phyloP scores from a whole-genome alignment of 2,888 invertebrate genomes.

The Phalangium opilio region DNA sequence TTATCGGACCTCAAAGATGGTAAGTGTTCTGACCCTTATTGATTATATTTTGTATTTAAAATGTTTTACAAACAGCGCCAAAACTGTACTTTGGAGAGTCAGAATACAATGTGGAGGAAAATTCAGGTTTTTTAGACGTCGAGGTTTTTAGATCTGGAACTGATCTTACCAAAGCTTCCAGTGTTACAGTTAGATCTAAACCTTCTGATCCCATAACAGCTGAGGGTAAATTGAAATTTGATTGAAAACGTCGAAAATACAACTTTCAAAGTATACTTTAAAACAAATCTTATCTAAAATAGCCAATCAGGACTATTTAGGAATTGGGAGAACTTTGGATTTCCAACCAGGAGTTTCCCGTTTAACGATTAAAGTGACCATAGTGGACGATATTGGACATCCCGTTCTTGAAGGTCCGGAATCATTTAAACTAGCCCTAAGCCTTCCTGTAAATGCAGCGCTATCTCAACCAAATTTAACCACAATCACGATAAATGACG shows the following conservation, averaged over 20 bases:
- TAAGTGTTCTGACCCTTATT: conserved; percentile 9
- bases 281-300: too few relatives aligned
- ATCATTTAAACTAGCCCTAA: conserved; percentile 28
- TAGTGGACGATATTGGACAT: conserved; percentile 30
- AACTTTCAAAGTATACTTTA: too few relatives aligned
- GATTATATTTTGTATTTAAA: too few relatives aligned
- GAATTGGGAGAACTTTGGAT: conserved; percentile 27
- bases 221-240: conserved; percentile 23
- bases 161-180: conserved; percentile 27
- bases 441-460: conserved; percentile 27
- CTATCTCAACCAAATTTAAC: conserved; percentile 27
- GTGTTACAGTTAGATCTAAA: conserved; percentile 28
- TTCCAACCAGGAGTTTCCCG: conserved; percentile 29
- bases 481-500: conserved; percentile 28
- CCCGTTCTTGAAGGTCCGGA: conserved; percentile 30
- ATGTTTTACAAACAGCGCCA: too few relatives aligned
- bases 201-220: conserved; percentile 24
- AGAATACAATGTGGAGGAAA: conserved; percentile 29
- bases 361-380: conserved; percentile 26
- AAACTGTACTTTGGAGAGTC: conserved; percentile 25
- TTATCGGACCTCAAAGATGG: conserved; percentile 29
- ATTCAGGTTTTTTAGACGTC: conserved; percentile 27
- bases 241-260: too few relatives aligned
- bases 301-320: conserved; percentile 31
- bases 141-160: conserved; percentile 29